Conservation (phyloP, 2,113 vertebrate genomes). For the Nyctibius bracteatus region DNA sequence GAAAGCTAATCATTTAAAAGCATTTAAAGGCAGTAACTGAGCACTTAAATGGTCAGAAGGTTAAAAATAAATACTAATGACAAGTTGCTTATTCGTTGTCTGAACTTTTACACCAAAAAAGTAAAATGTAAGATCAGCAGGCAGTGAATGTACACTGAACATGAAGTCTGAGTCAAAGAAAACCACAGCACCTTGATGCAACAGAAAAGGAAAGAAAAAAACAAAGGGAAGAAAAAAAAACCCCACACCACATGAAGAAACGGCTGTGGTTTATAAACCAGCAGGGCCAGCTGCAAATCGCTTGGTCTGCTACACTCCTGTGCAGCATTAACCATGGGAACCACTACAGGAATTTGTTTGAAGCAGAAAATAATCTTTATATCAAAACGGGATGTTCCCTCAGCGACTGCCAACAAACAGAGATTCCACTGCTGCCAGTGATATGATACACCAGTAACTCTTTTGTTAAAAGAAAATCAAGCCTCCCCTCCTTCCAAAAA, state of each 20-base stretch:
- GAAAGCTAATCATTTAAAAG: background rate
- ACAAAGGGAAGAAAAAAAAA: background rate
- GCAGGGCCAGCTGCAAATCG: background rate
- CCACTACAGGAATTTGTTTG: slow-evolving; percentile 15
- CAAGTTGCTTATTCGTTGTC: background rate
- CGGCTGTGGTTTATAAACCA: background rate
- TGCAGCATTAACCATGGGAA: slow-evolving; percentile 4
- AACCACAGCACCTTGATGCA: background rate
- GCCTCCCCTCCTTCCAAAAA: background rate
- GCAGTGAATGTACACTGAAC: background rate
- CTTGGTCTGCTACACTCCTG: background rate
- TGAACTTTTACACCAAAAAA: background rate
- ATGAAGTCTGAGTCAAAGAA: background rate
- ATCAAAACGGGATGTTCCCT: slow-evolving; percentile 48
- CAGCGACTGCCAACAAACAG: background rate
- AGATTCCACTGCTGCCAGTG: background rate
- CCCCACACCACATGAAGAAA: background rate
- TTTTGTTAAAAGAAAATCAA: background rate
- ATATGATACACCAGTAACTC: background rate
- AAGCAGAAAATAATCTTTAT: slow-evolving; percentile 35
- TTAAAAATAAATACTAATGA: background rate
- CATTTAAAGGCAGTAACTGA: background rate
- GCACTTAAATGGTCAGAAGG: background rate
- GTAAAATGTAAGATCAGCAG: background rate
- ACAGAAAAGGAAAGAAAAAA: background rate